Evolutionary conservation across 2,113 vertebrate species (phyloP).

Genomic region (Sphaerodactylus townsendi): DNA sequence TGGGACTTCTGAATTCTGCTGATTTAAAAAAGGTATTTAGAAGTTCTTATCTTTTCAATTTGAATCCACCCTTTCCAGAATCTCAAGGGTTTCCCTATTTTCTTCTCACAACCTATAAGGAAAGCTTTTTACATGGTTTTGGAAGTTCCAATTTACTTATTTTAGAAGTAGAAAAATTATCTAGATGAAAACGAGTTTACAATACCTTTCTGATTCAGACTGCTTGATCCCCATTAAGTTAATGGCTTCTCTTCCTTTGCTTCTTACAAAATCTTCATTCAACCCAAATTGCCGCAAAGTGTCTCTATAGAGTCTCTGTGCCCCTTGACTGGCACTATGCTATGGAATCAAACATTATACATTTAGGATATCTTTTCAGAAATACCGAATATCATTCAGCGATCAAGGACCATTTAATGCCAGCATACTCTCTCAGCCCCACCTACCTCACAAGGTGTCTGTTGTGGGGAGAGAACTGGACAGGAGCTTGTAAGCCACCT

Average conservation of each 20-base stretch:
- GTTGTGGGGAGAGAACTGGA: too few species aligned
- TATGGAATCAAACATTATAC: slow-evolving; percentile 46
- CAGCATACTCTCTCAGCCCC: too few species aligned
- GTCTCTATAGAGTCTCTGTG: slow-evolving; percentile 80
- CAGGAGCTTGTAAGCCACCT: too few species aligned
- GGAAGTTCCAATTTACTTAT: neutral
- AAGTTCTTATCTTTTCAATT: neutral
- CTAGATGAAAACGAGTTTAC: neutral
- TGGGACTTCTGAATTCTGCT: neutral
- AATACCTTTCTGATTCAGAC: slow-evolving; percentile 61
- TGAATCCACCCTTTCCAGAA: neutral
- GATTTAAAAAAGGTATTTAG: slow-evolving; percentile 32
- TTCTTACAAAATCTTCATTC: slow-evolving; percentile 85
- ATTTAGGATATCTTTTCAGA: slow-evolving; percentile 3
- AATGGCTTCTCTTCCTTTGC: slow-evolving; percentile 69
- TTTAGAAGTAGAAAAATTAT: neutral
- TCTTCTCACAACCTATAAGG: neutral
- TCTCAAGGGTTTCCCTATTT: neutral
- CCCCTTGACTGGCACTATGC: slow-evolving; percentile 80
- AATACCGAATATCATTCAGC: neutral
- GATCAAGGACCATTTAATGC: neutral
- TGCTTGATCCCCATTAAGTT: slow-evolving; percentile 41
- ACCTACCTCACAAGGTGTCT: too few species aligned
- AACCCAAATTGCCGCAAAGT: slow-evolving; percentile 82
- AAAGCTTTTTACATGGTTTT: neutral